Evolutionary conservation across 1,140 invertebrate genomes (phyloP).

Genomic region (Sitophilus oryzae): DNA sequence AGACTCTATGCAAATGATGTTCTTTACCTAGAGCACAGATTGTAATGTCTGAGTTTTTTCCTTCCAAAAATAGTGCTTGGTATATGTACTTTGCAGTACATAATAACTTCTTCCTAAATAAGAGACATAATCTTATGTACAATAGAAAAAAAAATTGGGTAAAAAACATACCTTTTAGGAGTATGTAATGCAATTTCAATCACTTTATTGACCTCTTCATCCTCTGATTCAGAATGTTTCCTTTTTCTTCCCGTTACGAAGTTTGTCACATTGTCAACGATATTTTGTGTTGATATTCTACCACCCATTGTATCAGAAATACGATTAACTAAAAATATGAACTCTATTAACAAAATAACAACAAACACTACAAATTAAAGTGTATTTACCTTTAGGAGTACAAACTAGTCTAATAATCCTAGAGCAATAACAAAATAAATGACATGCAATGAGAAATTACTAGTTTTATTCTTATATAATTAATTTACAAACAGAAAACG

Average conservation of each 20-base stretch:
- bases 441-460: background rate
- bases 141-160: background rate
- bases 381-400: no score
- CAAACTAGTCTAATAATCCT: no score
- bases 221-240: slow-evolving; percentile 36
- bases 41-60: slow-evolving; percentile 70
- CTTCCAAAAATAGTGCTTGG: slow-evolving; percentile 69
- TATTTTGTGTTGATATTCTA: slow-evolving; percentile 27
- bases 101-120: slow-evolving; percentile 61
- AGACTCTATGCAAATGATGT: slow-evolving; percentile 75
- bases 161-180: slow-evolving; percentile 39
- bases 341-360: background rate
- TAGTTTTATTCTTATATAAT: background rate
- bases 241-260: slow-evolving; percentile 39
- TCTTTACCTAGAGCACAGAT: slow-evolving; percentile 65
- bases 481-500: background rate
- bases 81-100: slow-evolving; percentile 76
- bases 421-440: background rate
- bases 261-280: slow-evolving; percentile 34
- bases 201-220: slow-evolving; percentile 41
- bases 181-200: slow-evolving; percentile 43
- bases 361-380: no score
- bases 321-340: background rate
- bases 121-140: slow-evolving; percentile 7
- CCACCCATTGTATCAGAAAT: slow-evolving; percentile 26